Evolutionary conservation across 2,888 invertebrate genomes (phyloP).

Genomic region (Sinodicranocentrus sp.): DNA sequence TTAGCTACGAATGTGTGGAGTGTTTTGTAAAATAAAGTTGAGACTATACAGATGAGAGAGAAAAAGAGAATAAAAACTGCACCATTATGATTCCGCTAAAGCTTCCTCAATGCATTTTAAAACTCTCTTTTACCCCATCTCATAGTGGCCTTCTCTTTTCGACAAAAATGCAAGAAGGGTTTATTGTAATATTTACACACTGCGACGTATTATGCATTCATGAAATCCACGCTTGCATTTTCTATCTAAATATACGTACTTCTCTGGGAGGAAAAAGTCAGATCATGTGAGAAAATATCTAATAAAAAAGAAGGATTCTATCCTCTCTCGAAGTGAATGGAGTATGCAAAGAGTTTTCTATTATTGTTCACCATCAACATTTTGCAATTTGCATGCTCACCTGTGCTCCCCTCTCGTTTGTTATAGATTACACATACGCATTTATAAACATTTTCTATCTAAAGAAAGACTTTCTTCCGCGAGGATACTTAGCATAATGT

Average conservation of each 20-base stretch:
- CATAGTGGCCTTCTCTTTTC: too few relatives aligned
- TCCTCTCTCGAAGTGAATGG: neutral
- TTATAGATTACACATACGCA: slow-evolving; percentile 54
- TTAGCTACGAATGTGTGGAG: neutral
- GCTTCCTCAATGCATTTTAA: too few relatives aligned
- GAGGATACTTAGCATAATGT: neutral
- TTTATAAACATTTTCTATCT: slow-evolving; percentile 21
- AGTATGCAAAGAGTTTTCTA: slow-evolving; percentile 7
- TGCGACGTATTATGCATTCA: neutral
- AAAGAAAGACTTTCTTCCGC: slow-evolving; percentile 1
- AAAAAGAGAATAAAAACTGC: too few relatives aligned
- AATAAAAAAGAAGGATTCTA: too few relatives aligned
- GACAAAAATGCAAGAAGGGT: neutral
- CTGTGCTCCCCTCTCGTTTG: slow-evolving; percentile 44
- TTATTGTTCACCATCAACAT: slow-evolving; percentile 10
- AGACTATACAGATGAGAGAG: too few relatives aligned
- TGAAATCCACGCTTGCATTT: neutral
- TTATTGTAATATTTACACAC: neutral
- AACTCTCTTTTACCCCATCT: too few relatives aligned
- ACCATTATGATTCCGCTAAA: too few relatives aligned
- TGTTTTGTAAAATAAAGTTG: too few relatives aligned
- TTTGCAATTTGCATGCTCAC: slow-evolving; percentile 34
- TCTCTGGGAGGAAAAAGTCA: too few relatives aligned
- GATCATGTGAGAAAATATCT: too few relatives aligned
- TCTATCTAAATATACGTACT: too few relatives aligned